Conservation (phyloP, 2,113 vertebrate species). For the Pagrus major region DNA sequence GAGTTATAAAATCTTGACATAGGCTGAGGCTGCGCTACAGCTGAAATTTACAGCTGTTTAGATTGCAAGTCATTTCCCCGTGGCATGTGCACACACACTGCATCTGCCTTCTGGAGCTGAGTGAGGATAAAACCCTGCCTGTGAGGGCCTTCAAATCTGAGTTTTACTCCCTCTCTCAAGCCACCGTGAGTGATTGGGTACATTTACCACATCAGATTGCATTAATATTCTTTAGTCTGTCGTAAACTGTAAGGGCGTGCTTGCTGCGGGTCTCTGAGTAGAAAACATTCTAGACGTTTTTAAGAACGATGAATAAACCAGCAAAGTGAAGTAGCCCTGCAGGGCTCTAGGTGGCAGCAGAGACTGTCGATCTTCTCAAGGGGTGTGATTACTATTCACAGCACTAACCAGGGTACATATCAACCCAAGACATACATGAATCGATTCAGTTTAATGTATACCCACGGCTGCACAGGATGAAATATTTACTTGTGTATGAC, state of each 20-base stretch:
- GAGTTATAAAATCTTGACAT: constrained; percentile 79
- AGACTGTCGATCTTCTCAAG: constrained; percentile 59
- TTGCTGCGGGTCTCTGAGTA: constrained; percentile 25
- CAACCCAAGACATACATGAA: constrained; percentile 55
- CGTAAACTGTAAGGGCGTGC: constrained; percentile 22
- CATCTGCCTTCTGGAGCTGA: constrained; percentile 31
- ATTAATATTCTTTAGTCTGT: constrained; percentile 38
- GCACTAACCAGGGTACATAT: constrained; percentile 63
- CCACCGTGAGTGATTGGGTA: constrained; percentile 49
- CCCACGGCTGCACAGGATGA: constrained; percentile 36
- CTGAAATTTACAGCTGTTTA: constrained; percentile 76
- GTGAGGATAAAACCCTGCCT: constrained; percentile 44
- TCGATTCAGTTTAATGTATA: constrained; percentile 63
- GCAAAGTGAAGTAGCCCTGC: not conserved
- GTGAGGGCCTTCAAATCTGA: constrained; percentile 41
- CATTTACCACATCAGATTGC: constrained; percentile 32
- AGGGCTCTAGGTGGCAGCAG: constrained; percentile 74
- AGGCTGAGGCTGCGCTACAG: constrained; percentile 46
- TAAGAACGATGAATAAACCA: constrained; percentile 30
- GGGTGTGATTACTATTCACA: constrained; percentile 65
- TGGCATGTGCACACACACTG: constrained; percentile 38
- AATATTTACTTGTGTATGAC: constrained; percentile 52
- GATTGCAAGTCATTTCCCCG: constrained; percentile 66
- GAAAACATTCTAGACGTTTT: constrained; percentile 32
- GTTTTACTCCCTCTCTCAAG: constrained; percentile 46